Evolutionary conservation across 1,140 invertebrate genomes (phyloP).

Genomic region (Bombus consobrinus): DNA sequence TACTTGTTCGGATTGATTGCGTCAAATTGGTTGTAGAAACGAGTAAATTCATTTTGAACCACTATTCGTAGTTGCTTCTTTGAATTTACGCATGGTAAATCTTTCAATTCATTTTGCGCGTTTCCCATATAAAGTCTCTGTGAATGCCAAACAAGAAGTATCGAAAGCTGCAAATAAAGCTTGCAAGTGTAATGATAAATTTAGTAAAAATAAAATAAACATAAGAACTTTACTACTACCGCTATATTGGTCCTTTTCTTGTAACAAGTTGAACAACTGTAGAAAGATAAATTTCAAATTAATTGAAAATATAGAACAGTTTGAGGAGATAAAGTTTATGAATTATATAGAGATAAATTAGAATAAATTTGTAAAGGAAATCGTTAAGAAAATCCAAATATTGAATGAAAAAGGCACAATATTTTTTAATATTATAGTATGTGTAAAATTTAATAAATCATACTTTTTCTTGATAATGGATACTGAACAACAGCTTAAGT

Average conservation of each 20-base stretch:
- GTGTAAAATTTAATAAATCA: no score
- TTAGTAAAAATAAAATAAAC: slow-evolving; percentile 14
- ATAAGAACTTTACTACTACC: background rate
- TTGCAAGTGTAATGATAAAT: slow-evolving; percentile 24
- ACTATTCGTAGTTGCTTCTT: background rate
- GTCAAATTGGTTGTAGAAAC: background rate
- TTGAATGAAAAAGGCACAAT: no score
- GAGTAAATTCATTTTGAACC: background rate
- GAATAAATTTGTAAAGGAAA: no score
- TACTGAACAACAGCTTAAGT: no score
- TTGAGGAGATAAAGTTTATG: no score
- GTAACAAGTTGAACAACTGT: no score
- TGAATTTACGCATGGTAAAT: background rate
- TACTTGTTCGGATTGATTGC: background rate
- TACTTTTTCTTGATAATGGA: no score
- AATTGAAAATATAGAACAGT: background rate
- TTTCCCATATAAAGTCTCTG: background rate
- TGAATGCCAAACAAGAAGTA: background rate
- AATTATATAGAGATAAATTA: no score
- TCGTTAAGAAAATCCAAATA: no score
- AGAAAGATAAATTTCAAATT: background rate
- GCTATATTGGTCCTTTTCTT: no score
- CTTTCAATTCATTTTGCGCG: background rate
- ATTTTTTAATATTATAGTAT: no score
- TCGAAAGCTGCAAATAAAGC: background rate